phyloP scores from a whole-genome alignment of 2,888 invertebrate genomes.

The Corythucha ciliata region DNA sequence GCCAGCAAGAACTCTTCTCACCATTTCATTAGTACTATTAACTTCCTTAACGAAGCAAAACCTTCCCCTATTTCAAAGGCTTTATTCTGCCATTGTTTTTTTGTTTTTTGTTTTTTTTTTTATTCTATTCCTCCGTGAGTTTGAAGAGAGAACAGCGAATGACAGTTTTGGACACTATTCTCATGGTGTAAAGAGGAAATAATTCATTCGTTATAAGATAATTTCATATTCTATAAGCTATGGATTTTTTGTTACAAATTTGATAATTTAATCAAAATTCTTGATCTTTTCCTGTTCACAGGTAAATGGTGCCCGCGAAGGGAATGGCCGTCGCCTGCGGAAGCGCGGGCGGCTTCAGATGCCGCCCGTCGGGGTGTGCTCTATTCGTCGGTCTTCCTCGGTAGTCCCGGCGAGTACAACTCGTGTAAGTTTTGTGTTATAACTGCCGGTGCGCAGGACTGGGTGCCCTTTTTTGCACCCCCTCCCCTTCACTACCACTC shows the following conservation, averaged over 20 bases:
- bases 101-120: slow-evolving; percentile 27
- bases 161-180: background rate
- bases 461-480: too few species aligned
- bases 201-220: background rate
- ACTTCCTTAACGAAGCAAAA: slow-evolving; percentile 29
- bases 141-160: background rate
- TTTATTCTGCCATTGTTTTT: slow-evolving; percentile 35
- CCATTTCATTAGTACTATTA: slow-evolving; percentile 40
- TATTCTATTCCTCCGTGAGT: slow-evolving; percentile 7
- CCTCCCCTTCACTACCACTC: slow-evolving; percentile 29
- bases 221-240: too few species aligned
- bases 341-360: slow-evolving; percentile 61
- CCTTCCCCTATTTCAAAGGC: slow-evolving; percentile 24
- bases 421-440: slow-evolving; percentile 36
- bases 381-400: slow-evolving; percentile 87
- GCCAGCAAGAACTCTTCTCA: slow-evolving; percentile 21
- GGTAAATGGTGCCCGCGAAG: slow-evolving; percentile 87
- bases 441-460: background rate
- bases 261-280: background rate
- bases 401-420: slow-evolving; percentile 58
- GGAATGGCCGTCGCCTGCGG: slow-evolving; percentile 80
- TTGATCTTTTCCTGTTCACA: slow-evolving; percentile 45
- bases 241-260: too few species aligned
- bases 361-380: slow-evolving; percentile 73
- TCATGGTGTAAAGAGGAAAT: background rate